Evolutionary conservation across 1,140 invertebrate genomes (phyloP).

Genomic region (Listronotus bonariensis): DNA sequence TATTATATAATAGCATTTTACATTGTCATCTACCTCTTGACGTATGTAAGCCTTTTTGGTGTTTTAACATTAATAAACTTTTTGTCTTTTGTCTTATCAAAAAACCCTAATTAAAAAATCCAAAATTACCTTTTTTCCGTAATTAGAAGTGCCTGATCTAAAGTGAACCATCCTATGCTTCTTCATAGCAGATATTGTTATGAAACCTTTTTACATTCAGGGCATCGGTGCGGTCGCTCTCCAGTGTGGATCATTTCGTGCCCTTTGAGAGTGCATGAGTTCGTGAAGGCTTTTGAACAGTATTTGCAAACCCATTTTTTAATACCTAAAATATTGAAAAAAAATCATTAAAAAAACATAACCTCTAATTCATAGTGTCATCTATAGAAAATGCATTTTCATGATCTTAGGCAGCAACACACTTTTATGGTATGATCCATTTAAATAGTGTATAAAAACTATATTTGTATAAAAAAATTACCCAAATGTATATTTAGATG

Average conservation of each 20-base stretch:
- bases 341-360: constrained; percentile 75
- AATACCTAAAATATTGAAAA: constrained; percentile 64
- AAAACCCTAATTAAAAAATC: too few species aligned
- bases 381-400: too few species aligned
- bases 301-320: constrained; percentile 63
- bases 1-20: too few species aligned
- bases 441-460: too few species aligned
- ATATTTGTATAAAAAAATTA: constrained; percentile 79
- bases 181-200: constrained; percentile 40
- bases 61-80: too few species aligned
- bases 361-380: too few species aligned
- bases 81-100: too few species aligned
- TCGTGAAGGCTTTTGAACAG: constrained; percentile 60
- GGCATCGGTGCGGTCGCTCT: constrained; percentile 60
- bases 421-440: too few species aligned
- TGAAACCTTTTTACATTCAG: constrained; percentile 58
- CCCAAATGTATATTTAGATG: constrained; percentile 78
- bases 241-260: constrained; percentile 74
- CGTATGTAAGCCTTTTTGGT: too few species aligned
- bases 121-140: constrained; percentile 2
- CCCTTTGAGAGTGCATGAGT: constrained; percentile 71
- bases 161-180: constrained; percentile 38
- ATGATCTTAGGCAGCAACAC: too few species aligned
- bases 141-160: neutral
- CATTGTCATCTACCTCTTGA: too few species aligned